A percentile compares a stretch with the other conserved stretches of the same genome.
Conservation (phyloP, 2,113 vertebrate genomes). For the Sinocyclocheilus rhinocerous region DNA sequence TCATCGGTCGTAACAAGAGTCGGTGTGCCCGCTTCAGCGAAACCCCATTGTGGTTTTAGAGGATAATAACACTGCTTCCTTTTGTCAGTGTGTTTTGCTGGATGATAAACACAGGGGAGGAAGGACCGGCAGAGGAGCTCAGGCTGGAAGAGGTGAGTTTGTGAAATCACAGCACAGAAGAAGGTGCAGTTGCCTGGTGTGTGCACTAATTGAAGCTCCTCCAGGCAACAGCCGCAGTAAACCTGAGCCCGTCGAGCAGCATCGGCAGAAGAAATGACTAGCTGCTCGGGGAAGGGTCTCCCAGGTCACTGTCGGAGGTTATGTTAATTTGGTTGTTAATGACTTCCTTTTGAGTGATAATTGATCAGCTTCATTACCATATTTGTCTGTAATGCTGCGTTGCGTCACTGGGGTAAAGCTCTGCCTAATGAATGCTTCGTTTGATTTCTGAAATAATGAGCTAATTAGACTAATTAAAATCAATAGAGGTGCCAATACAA, state of each 20-base stretch:
- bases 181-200: neutral
- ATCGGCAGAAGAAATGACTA: slow-evolving; percentile 34
- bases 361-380: slow-evolving; percentile 99
- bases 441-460: slow-evolving; percentile 98
- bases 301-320: slow-evolving; percentile 72
- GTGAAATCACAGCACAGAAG: slow-evolving; percentile 18
- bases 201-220: slow-evolving; percentile 31
- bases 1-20: slow-evolving; percentile 20
- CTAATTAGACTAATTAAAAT: slow-evolving; percentile 99
- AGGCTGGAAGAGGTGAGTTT: slow-evolving; percentile 9
- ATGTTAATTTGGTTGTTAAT: slow-evolving; percentile 82
- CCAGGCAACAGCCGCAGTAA: slow-evolving; percentile 15
- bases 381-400: slow-evolving; percentile 89
- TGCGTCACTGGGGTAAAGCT: slow-evolving; percentile 79
- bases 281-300: slow-evolving; percentile 66
- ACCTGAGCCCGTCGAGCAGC: neutral
- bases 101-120: slow-evolving; percentile 33
- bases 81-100: slow-evolving; percentile 25
- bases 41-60: neutral
- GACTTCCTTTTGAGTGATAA: slow-evolving; percentile 97
- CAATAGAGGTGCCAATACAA: slow-evolving; percentile 98
- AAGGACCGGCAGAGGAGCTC: neutral
- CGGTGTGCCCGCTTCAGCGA: neutral
- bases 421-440: slow-evolving; percentile 89
- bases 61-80: slow-evolving; percentile 19